Evolutionary conservation across 2,888 invertebrate genomes (phyloP).

Genomic region (Drosophila basisetae): DNA sequence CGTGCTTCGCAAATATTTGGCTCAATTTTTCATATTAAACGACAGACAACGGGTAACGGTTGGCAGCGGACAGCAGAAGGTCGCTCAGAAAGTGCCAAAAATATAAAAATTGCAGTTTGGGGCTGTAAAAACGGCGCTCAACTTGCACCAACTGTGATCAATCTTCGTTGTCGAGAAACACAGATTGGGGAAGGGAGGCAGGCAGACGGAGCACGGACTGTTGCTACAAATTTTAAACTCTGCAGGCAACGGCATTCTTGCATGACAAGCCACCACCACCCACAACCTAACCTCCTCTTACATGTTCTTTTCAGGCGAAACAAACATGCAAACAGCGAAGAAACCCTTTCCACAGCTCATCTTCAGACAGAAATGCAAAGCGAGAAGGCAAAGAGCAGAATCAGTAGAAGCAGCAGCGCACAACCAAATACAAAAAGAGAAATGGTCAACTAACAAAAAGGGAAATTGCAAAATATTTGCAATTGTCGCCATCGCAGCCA

Average conservation of each 20-base stretch:
- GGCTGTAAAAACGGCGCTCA: slow-evolving; percentile 60
- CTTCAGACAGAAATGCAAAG: slow-evolving; percentile 32
- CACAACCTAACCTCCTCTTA: slow-evolving; percentile 9
- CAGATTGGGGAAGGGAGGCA: background rate
- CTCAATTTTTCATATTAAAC: slow-evolving; percentile 77
- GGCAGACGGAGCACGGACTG: background rate
- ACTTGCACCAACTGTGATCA: slow-evolving; percentile 75
- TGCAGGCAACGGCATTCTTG: slow-evolving; percentile 46
- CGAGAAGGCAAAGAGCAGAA: slow-evolving; percentile 9
- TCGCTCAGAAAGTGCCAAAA: slow-evolving; percentile 57
- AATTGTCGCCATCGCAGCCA: slow-evolving; percentile 64
- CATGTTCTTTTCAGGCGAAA: slow-evolving; percentile 49
- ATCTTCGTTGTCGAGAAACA: slow-evolving; percentile 62
- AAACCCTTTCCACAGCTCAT: slow-evolving; percentile 10
- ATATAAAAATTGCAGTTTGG: slow-evolving; percentile 74
- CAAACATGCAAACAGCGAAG: slow-evolving; percentile 45
- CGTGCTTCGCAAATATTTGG: slow-evolving; percentile 70
- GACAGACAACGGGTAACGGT: slow-evolving; percentile 48
- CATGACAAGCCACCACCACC: slow-evolving; percentile 36
- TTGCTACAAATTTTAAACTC: slow-evolving; percentile 48
- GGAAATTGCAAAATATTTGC: slow-evolving; percentile 76
- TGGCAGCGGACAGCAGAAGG: slow-evolving; percentile 44
- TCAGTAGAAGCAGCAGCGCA: slow-evolving; percentile 6
- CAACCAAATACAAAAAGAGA: slow-evolving; percentile 15
- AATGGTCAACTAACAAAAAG: slow-evolving; percentile 51